Evolutionary conservation across 1,140 invertebrate species (phyloP), one percentile per base, ranked within the genome.

Genomic region (Neelides sp.): DNA sequence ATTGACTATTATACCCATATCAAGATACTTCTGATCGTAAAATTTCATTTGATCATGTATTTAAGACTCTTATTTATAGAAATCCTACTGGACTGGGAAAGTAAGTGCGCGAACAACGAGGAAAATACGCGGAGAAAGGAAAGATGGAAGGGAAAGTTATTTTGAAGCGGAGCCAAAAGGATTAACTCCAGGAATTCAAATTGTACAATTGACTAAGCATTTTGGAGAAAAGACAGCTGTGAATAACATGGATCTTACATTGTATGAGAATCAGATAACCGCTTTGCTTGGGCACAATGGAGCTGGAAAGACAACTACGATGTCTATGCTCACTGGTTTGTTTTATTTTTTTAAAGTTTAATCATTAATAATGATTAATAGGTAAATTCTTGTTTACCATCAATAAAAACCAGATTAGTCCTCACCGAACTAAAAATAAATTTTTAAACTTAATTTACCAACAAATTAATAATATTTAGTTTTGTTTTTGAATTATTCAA

Each of bases 231-330:
- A 76, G 62, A 64, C 69, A 30, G 89, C 80, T 1, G 77, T 92
- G 1, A 75, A 79, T 48, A 72, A 78, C 32, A 65, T 80, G 28
- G 74, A 70, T 35, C 59, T 89, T 19, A 79, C 85, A 54, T 79
- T 90, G 73, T 80, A 83, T 26, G 68, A 72, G 28, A 67, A 66
- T 23, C 72, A 78, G 59, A 74, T 78, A 17, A 77, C 75, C 5
- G 71, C 69, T 30, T 66, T 91, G n/a, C 65, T 91, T n/a, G n/a
- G n/a, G n/a, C n/a, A n/a, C n/a, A n/a, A n/a, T n/a, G n/a, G n/a
- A n/a, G n/a, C n/a, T n/a, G n/a, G n/a, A n/a, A n/a, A n/a, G n/a
- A n/a, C n/a, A n/a, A n/a, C n/a, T n/a, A n/a, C n/a, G n/a, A n/a
- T n/a, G n/a, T n/a, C n/a, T n/a, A n/a, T n/a, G n/a, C n/a, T n/a